phyloP scores from a whole-genome alignment of 2,888 invertebrate genomes.

The Arge pagana region DNA sequence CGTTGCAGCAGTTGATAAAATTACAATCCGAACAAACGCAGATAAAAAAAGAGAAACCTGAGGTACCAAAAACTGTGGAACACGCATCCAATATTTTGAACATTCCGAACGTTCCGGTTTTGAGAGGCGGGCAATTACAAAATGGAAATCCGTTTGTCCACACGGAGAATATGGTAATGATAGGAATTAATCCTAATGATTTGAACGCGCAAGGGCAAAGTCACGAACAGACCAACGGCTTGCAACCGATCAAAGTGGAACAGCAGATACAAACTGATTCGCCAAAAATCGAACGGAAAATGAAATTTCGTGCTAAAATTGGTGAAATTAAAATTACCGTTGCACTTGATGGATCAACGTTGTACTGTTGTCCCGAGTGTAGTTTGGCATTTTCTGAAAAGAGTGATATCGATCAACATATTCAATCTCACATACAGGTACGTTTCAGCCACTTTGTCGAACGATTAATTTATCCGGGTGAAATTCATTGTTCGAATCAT shows the following conservation, averaged over 20 bases:
- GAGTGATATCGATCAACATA: slow-evolving; percentile 57
- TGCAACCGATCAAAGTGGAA: slow-evolving; percentile 37
- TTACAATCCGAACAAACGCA: slow-evolving; percentile 46
- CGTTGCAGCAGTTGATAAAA: slow-evolving; percentile 54
- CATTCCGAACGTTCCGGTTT: slow-evolving; percentile 52
- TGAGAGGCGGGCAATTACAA: slow-evolving; percentile 45
- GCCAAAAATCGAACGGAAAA: slow-evolving; percentile 50
- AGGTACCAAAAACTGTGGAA: slow-evolving; percentile 42
- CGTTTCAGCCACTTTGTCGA: not conserved
- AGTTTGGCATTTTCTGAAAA: slow-evolving; percentile 58
- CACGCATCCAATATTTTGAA: slow-evolving; percentile 51
- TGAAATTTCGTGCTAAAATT: slow-evolving; percentile 55
- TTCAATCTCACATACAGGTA: slow-evolving; percentile 54
- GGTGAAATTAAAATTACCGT: slow-evolving; percentile 55
- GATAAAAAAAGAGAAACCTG: slow-evolving; percentile 46
- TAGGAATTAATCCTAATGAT: slow-evolving; percentile 48
- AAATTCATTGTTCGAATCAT: not conserved
- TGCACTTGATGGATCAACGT: slow-evolving; percentile 56
- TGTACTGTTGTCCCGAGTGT: slow-evolving; percentile 60
- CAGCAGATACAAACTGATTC: slow-evolving; percentile 45
- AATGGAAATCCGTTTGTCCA: slow-evolving; percentile 45
- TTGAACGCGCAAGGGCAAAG: slow-evolving; percentile 47
- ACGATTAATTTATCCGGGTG: not conserved
- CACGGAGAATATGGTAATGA: slow-evolving; percentile 43
- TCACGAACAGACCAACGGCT: not conserved